phyloP scores from a whole-genome alignment of 2,113 vertebrate species.

The Archocentrus centrarchus region DNA sequence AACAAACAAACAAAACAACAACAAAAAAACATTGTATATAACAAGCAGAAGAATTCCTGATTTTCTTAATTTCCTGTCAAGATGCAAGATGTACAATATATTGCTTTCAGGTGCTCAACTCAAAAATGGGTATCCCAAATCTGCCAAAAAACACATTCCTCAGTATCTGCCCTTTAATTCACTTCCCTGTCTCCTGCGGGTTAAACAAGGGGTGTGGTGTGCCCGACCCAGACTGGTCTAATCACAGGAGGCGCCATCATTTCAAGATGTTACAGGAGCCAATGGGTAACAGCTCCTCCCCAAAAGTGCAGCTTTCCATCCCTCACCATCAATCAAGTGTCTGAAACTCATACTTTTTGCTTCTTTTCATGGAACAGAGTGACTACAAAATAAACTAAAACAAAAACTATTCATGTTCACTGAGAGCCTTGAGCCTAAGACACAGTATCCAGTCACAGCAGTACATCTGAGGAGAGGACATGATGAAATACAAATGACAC shows the following conservation, averaged over 20 bases:
- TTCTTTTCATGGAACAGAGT: slow-evolving; percentile 43
- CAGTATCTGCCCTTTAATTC: slow-evolving; percentile 41
- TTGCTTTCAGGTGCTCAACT: slow-evolving; percentile 81
- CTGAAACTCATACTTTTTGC: slow-evolving; percentile 24
- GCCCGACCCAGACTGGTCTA: slow-evolving; percentile 19
- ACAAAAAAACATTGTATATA: slow-evolving; percentile 71
- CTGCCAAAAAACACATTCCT: slow-evolving; percentile 68
- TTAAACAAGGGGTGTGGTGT: slow-evolving; percentile 8
- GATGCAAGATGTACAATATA: slow-evolving; percentile 77
- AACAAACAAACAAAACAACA: slow-evolving; percentile 5
- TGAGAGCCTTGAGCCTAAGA: slow-evolving; percentile 62
- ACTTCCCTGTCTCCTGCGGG: slow-evolving; percentile 6
- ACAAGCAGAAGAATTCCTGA: slow-evolving; percentile 86
- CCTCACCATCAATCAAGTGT: slow-evolving; percentile 21
- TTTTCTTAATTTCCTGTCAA: slow-evolving; percentile 79
- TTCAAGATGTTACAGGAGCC: slow-evolving; percentile 42
- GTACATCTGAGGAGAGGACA: slow-evolving; percentile 62
- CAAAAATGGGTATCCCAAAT: slow-evolving; percentile 57
- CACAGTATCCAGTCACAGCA: slow-evolving; percentile 75
- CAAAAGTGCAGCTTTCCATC: slow-evolving; percentile 67
- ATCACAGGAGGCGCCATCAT: slow-evolving; percentile 64
- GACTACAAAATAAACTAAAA: slow-evolving; percentile 52
- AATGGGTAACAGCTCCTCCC: slow-evolving; percentile 45
- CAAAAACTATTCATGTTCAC: slow-evolving; percentile 46
- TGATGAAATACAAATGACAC: slow-evolving; percentile 49